Base-by-base conservation (phyloP, 2,797 vertebrate genomes). In the Sardinella longiceps region DNA sequence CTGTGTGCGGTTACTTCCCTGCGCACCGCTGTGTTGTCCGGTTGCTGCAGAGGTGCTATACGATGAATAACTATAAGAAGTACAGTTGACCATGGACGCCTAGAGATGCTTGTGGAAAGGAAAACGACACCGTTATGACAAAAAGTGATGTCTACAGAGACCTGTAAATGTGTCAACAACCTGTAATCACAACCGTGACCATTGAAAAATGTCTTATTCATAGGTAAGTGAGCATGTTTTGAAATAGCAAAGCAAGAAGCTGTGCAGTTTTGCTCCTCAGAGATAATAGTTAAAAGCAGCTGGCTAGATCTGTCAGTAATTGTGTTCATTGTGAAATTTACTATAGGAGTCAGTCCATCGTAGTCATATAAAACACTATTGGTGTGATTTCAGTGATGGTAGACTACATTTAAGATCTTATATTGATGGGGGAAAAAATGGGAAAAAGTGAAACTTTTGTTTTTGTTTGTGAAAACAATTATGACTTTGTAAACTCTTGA, bases 1-100 rank as follows among this genome's bases (percentile, higher is more conserved):
- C 33, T 92, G 60, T 88, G 90, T 91, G 94, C 95, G 94, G 93
- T 92, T 95, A 94, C 93, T 93, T 95, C 94, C 93, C 93, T 90
- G 90, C 80, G 87, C 81, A 85, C 82, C 88, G 86, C 88, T 85
- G 88, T 86, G 33, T 82, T 86, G 86, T 89, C 93, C 93, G 94
- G 91, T 91, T 91, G 90, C 90, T 91, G 92, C 91, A 94, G 90
- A 92, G 88, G 86, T 81, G 84, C 91, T 89, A 82, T 86, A 85
- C 87, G 81, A 87, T 91, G 91, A 91, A 90, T 84, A 81, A 88
- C 88, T 90, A 83, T 84, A 80, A 88, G 88, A 86, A 86, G 87
- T 81, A 58, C 70, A 51, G 74, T 80, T 88, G 82, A 89, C 87
- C 84, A 84, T 82, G 33, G 45, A n/a, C 30, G 6, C 46, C 5